These are phyloP conservation scores for Stenodera caucasica DNA, from an alignment of 2,888 invertebrate species.

Conservation along the genomic window DNA sequence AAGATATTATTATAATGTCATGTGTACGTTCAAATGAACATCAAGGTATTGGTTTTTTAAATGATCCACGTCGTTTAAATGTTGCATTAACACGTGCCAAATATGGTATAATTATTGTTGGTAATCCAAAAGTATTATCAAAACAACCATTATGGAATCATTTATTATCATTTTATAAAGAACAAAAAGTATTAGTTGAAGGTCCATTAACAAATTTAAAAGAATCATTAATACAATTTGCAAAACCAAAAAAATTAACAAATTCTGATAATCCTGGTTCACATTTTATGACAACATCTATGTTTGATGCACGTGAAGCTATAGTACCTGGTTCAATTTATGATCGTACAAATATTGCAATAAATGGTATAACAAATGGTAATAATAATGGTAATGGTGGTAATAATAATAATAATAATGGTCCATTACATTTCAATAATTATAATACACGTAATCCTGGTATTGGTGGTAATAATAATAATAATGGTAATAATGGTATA, in stretches of 20 bases:
- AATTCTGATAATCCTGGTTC: conserved; percentile 94
- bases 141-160: conserved; percentile 99
- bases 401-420: not conserved
- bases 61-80: conserved; percentile 96
- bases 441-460: not conserved
- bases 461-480: not conserved
- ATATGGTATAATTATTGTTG: conserved; percentile 97
- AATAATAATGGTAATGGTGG: not conserved
- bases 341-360: conserved; percentile 66
- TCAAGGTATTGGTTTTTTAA: conserved; percentile 96
- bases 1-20: conserved; percentile 98
- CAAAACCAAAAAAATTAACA: conserved; percentile 94
- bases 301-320: conserved; percentile 96
- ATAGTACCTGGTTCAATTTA: conserved; percentile 93
- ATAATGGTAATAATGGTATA: conserved; percentile 43
- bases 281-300: conserved; percentile 96
- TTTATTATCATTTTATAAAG: conserved; percentile 94
- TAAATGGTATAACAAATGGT: conserved; percentile 28
- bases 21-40: conserved; percentile 98
- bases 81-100: conserved; percentile 97
- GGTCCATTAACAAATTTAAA: conserved; percentile 97
- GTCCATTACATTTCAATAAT: not conserved
- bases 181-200: conserved; percentile 94
- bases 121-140: conserved; percentile 97
- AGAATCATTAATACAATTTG: conserved; percentile 94